Evolutionary conservation across 2,113 vertebrate genomes (phyloP).

Genomic region (Falcunculus frontatus): DNA sequence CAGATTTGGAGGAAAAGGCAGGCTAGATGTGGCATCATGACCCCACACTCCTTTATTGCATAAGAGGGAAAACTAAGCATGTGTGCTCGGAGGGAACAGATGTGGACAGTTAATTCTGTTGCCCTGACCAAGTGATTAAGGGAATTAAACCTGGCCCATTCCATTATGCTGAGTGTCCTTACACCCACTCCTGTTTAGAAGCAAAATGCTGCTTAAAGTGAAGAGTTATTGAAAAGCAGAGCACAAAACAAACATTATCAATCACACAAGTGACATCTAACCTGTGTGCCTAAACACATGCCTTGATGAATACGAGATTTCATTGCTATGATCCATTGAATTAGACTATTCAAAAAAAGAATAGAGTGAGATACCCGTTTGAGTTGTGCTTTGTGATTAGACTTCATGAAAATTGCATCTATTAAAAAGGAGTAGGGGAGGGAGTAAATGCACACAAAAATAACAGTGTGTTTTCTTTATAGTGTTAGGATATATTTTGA

Average conservation of each 20-base stretch:
- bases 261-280: slow-evolving; percentile 64
- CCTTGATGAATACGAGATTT: slow-evolving; percentile 24
- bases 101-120: slow-evolving; percentile 76
- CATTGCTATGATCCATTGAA: slow-evolving; percentile 33
- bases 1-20: not conserved
- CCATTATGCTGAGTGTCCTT: slow-evolving; percentile 72
- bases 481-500: not conserved
- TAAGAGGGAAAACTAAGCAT: slow-evolving; percentile 48
- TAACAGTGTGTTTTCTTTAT: not conserved
- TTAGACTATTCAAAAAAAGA: slow-evolving; percentile 42
- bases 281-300: slow-evolving; percentile 58
- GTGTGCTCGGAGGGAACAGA: slow-evolving; percentile 66
- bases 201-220: slow-evolving; percentile 56
- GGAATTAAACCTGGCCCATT: slow-evolving; percentile 77
- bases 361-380: not conserved
- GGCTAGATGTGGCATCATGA: slow-evolving; percentile 4
- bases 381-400: slow-evolving; percentile 38
- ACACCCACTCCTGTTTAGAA: slow-evolving; percentile 61
- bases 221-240: slow-evolving; percentile 64
- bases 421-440: not conserved
- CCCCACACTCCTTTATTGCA: slow-evolving; percentile 31
- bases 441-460: slow-evolving; percentile 2
- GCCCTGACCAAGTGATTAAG: slow-evolving; percentile 76
- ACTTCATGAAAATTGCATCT: slow-evolving; percentile 31
- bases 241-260: slow-evolving; percentile 67